phyloP scores from a whole-genome alignment of 2,797 vertebrate genomes.

The Coracias cyanogaster region DNA sequence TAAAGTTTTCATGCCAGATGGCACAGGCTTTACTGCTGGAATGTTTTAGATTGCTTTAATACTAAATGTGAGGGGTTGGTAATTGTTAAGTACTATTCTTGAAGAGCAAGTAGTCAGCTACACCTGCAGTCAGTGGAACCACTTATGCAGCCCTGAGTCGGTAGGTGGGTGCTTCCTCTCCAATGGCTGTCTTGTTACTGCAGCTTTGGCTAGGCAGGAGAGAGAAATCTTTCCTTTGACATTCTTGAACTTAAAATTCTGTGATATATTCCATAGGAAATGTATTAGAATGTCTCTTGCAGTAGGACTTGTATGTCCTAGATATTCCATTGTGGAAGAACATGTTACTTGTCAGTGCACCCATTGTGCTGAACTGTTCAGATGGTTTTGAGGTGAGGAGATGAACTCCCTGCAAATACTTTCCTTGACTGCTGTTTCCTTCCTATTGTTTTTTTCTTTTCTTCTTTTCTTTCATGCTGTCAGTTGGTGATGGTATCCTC shows the following conservation, averaged over 20 bases:
- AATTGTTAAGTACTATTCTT: neutral
- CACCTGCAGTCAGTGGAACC: neutral
- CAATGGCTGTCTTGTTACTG: neutral
- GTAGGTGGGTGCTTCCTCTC: neutral
- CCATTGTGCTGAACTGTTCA: neutral
- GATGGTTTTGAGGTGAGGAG: neutral
- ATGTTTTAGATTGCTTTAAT: neutral
- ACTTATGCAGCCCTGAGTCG: neutral
- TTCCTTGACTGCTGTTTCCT: neutral
- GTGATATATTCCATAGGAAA: neutral
- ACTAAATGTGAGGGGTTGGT: neutral
- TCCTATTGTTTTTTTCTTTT: neutral
- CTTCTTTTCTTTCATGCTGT: neutral
- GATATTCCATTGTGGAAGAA: neutral
- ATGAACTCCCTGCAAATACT: neutral
- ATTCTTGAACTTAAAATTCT: neutral
- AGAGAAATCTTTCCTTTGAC: neutral
- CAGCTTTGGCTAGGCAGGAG: neutral
- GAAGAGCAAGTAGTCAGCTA: neutral
- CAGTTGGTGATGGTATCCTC: neutral
- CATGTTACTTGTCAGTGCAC: neutral
- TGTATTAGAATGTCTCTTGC: neutral
- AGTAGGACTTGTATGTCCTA: accelerated
- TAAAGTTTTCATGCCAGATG: neutral
- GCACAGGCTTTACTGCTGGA: neutral